Evolutionary conservation across 37 sponge, comb jelly and placozoan genomes (phyloP).

Genomic region (Ephydatia muelleri): DNA sequence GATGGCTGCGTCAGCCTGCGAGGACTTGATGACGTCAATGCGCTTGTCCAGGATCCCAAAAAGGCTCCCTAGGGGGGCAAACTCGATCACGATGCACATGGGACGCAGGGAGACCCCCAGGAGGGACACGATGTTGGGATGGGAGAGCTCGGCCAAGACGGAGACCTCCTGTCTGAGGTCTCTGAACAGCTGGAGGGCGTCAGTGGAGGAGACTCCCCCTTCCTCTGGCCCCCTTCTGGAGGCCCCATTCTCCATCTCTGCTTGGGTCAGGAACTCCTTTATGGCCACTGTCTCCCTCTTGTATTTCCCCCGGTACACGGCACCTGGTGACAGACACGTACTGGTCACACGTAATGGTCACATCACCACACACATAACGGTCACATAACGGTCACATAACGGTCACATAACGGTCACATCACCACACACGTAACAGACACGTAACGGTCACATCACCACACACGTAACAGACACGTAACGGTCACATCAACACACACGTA

Average conservation of each 20-base stretch:
- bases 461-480: too few relatives aligned
- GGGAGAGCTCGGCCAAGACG: constrained; percentile 72
- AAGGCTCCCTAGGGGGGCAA: constrained; percentile 90
- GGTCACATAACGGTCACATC: too few relatives aligned
- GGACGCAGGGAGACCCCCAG: constrained; percentile 75
- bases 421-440: too few relatives aligned
- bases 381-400: too few relatives aligned
- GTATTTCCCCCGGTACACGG: constrained; percentile 83
- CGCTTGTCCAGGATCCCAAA: constrained; percentile 76
- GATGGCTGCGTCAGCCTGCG: constrained; percentile 48
- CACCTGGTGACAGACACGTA: constrained; percentile 30
- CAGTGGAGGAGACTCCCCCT: neutral
- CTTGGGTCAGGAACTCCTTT: constrained; percentile 77
- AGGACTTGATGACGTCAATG: constrained; percentile 53
- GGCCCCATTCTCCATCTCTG: constrained; percentile 5
- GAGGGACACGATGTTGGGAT: constrained; percentile 82
- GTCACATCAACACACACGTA: too few relatives aligned
- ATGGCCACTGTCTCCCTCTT: constrained; percentile 67
- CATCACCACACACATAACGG: too few relatives aligned
- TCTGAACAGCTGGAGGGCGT: constrained; percentile 56
- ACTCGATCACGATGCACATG: constrained; percentile 85
- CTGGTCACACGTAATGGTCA: too few relatives aligned
- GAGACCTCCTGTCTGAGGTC: constrained; percentile 90
- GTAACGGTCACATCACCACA: too few relatives aligned
- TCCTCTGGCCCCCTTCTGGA: neutral